A percentile compares a stretch with the other conserved stretches of the same genome.
phyloP scores from a whole-genome alignment of 2,113 vertebrate genomes.

The Urocitellus parryii region DNA sequence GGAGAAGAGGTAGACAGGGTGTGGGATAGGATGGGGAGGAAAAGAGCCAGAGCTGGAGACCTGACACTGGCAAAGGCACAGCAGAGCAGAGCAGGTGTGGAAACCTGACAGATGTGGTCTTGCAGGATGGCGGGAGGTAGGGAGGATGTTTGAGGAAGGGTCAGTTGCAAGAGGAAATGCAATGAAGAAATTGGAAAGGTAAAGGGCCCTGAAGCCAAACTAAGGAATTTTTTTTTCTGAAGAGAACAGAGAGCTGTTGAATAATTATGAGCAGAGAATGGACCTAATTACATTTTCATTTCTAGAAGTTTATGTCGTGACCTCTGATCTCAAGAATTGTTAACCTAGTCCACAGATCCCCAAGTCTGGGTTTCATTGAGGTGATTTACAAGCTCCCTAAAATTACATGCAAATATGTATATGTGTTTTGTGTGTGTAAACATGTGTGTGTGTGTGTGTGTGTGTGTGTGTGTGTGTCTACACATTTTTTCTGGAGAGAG shows the following conservation, averaged over 20 bases:
- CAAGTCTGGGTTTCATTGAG: not conserved
- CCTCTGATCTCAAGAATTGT: too few species aligned
- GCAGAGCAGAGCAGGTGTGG: not conserved
- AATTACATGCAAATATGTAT: not conserved
- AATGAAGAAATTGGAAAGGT: not conserved
- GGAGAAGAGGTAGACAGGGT: not conserved
- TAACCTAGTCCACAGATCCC: not conserved
- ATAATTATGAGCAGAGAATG: not conserved
- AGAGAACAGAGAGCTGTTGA: not conserved
- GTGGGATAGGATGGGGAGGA: rapidly evolving
- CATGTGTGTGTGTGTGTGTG: too few species aligned
- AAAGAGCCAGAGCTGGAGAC: not conserved
- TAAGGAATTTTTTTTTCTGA: not conserved
- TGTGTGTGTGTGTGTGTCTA: not conserved
- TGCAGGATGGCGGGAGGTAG: not conserved
- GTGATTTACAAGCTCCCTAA: not conserved
- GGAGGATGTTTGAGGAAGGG: not conserved
- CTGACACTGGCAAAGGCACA: not conserved
- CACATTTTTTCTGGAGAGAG: not conserved
- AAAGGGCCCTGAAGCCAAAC: not conserved
- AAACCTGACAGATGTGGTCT: not conserved
- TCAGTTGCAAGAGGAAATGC: rapidly evolving
- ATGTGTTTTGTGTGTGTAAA: too few species aligned
- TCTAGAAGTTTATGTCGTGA: not conserved
- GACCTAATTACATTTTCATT: not conserved